Percentiles rank a stretch among this genome's conserved stretches.
These are phyloP conservation scores for Gari tellinella DNA, from an alignment of 2,888 invertebrate species.

Conservation along the genomic window DNA sequence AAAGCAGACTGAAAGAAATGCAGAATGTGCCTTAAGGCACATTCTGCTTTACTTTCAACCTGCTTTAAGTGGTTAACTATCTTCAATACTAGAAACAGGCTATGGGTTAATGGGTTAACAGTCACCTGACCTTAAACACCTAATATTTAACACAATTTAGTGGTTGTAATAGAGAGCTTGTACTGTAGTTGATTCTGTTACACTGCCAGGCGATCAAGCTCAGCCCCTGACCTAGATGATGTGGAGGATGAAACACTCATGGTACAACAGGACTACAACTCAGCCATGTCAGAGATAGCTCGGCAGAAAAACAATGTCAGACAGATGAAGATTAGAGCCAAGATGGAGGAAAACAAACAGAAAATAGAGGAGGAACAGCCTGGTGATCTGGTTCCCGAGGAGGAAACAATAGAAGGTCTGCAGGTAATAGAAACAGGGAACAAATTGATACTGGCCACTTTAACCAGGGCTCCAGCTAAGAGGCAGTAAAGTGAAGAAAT, in stretches of 20 bases:
- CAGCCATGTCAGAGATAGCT: conserved; percentile 79
- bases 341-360: conserved; percentile 10
- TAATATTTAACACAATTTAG: no score
- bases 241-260: conserved; percentile 78
- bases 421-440: conserved; percentile 10
- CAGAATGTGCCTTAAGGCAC: no score
- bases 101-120: no score
- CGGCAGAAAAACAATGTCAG: conserved; percentile 66
- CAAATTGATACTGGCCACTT: background rate
- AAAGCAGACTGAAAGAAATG: no score
- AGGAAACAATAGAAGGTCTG: conserved; percentile 35
- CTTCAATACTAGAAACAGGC: no score
- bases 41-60: no score
- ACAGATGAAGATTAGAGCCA: conserved; percentile 63
- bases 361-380: conserved; percentile 18
- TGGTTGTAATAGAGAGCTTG: no score
- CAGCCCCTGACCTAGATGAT: conserved; percentile 71
- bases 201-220: conserved; percentile 74
- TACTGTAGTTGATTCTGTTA: background rate
- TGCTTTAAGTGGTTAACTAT: no score
- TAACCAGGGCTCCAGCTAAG: no score
- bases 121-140: no score
- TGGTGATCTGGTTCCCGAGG: conserved; percentile 28
- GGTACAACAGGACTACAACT: conserved; percentile 79
- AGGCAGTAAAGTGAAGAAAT: no score